These are phyloP conservation scores for Pelvicachromis taeniatus DNA, from an alignment of 2,113 vertebrate species.

Conservation along the genomic window DNA sequence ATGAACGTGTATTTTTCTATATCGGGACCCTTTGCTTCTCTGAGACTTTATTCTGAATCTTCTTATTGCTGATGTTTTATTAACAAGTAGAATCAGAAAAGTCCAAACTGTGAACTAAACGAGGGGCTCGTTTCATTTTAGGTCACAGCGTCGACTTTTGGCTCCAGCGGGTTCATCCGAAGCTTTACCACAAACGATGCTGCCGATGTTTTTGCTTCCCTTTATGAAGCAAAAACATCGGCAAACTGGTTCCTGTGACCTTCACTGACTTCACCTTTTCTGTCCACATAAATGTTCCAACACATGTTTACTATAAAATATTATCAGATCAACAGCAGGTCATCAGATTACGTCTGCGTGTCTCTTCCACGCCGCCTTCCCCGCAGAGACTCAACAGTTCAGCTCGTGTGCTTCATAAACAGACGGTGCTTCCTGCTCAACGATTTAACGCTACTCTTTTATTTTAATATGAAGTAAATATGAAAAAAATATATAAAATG, in stretches of 20 bases:
- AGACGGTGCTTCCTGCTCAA: neutral
- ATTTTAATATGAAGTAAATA: too few relatives aligned
- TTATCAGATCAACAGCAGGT: neutral
- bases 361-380: neutral
- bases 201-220: neutral
- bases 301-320: neutral
- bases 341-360: neutral
- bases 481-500: too few relatives aligned
- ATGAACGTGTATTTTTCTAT: neutral
- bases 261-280: neutral
- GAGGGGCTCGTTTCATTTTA: rapidly evolving
- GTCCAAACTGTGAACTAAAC: neutral
- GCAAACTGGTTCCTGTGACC: rapidly evolving
- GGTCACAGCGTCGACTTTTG: neutral
- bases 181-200: rapidly evolving
- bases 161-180: neutral
- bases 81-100: rapidly evolving
- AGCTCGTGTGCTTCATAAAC: neutral
- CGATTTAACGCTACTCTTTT: neutral
- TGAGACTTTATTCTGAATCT: neutral
- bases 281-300: neutral
- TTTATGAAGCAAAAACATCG: too few relatives aligned
- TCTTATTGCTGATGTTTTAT: rapidly evolving
- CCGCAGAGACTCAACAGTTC: too few relatives aligned
- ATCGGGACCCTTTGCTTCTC: too few relatives aligned